Percentiles rank a stretch among this genome's conserved stretches.
Evolutionary conservation across 2,888 invertebrate genomes (phyloP).

Genomic region (Oscheius sp.): DNA sequence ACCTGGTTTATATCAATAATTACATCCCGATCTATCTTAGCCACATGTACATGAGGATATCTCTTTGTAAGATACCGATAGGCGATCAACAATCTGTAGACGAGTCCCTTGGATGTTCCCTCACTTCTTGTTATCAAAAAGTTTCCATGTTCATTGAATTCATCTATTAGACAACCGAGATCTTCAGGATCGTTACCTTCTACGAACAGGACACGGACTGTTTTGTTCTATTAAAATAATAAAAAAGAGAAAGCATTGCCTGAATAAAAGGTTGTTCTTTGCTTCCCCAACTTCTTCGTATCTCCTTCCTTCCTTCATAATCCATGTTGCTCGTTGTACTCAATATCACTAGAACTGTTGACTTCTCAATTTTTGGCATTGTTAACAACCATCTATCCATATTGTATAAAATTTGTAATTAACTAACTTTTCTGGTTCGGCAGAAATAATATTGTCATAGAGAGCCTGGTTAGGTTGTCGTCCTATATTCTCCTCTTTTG

Average conservation of each 20-base stretch:
- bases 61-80: background rate
- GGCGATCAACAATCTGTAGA: slow-evolving; percentile 13
- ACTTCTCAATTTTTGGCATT: background rate
- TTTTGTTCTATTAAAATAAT: background rate
- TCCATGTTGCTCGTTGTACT: background rate
- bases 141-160: background rate
- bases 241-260: background rate
- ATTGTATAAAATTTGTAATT: background rate
- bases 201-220: background rate
- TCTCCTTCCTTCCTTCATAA: background rate
- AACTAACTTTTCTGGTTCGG: background rate
- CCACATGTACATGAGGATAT: slow-evolving; percentile 8
- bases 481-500: too few species aligned
- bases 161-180: background rate
- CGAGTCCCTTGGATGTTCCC: background rate
- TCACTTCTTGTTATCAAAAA: background rate
- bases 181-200: background rate
- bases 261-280: background rate
- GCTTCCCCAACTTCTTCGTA: background rate
- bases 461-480: background rate
- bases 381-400: background rate
- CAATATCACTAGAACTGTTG: background rate
- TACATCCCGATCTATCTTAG: background rate
- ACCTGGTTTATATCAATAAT: slow-evolving; percentile 6
- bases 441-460: background rate